Conservation (phyloP, 2,113 vertebrate genomes). For the Calypte anna region DNA sequence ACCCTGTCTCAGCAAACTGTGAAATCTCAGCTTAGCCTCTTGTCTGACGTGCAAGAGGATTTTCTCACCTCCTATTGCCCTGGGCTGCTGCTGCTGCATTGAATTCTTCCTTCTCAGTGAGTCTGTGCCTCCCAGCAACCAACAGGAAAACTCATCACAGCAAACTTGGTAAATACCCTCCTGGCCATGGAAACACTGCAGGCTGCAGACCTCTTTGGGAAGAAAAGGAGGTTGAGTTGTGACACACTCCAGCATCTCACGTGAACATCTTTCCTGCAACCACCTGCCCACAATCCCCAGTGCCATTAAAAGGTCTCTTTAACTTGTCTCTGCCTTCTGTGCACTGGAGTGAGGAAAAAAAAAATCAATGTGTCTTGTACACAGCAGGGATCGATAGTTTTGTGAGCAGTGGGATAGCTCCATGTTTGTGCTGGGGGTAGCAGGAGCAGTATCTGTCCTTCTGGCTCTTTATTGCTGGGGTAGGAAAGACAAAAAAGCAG, state of each 20-base stretch:
- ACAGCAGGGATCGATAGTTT: background rate
- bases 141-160: background rate
- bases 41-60: background rate
- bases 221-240: background rate
- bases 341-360: background rate
- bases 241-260: background rate
- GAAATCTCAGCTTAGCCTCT: background rate
- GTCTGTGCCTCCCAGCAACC: background rate
- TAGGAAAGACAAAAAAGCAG: background rate
- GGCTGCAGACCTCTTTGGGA: background rate
- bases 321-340: rapidly evolving
- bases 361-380: background rate
- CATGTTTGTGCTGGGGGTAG: background rate
- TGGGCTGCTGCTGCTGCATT: background rate
- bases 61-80: conserved; percentile 10
- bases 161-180: background rate
- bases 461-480: background rate
- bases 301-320: background rate
- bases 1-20: background rate
- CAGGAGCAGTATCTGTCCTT: background rate
- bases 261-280: rapidly evolving
- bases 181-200: background rate
- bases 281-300: background rate
- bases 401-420: background rate
- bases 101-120: background rate